A percentile compares a stretch with the other conserved stretches of the same genome.
Conservation (phyloP, 35 echinoderm and acorn worm species). For the Apostichopus japonicus region DNA sequence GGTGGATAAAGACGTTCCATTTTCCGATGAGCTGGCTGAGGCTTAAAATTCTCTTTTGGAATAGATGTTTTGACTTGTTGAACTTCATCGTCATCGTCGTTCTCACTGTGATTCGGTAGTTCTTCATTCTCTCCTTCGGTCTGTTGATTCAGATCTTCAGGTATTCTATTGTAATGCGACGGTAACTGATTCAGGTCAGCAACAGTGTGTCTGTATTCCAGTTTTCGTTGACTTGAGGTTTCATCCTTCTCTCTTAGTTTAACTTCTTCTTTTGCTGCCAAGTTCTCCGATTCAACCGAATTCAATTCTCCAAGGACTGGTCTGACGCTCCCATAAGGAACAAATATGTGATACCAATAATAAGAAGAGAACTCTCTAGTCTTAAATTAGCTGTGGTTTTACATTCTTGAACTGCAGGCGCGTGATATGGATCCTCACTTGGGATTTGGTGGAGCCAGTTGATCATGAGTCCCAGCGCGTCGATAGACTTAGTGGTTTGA, state of each 20-base stretch:
- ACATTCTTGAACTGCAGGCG: not conserved
- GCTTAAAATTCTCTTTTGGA: not conserved
- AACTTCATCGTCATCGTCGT: not conserved
- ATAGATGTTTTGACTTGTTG: not conserved
- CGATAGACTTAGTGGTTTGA: too few species aligned
- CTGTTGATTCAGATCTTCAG: not conserved
- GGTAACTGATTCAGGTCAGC: not conserved
- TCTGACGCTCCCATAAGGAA: conserved; percentile 22
- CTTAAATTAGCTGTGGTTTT: not conserved
- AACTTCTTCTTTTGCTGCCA: not conserved
- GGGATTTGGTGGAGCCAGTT: not conserved
- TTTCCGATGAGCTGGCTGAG: conserved; percentile 40
- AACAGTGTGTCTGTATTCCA: conserved; percentile 1
- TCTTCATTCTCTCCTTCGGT: not conserved
- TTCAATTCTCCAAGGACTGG: conserved; percentile 46
- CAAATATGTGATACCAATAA: conserved; percentile 25
- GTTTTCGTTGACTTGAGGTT: not conserved
- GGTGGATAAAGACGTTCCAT: not conserved
- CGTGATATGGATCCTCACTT: not conserved
- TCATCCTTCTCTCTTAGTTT: not conserved
- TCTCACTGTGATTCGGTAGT: too few species aligned
- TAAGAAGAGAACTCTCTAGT: conserved; percentile 20
- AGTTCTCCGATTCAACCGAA: not conserved
- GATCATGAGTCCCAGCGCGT: too few species aligned
- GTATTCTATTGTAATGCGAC: not conserved